Evolutionary conservation across 2,113 vertebrate genomes (phyloP).

Genomic region (Campylorhamphus procurvoides): DNA sequence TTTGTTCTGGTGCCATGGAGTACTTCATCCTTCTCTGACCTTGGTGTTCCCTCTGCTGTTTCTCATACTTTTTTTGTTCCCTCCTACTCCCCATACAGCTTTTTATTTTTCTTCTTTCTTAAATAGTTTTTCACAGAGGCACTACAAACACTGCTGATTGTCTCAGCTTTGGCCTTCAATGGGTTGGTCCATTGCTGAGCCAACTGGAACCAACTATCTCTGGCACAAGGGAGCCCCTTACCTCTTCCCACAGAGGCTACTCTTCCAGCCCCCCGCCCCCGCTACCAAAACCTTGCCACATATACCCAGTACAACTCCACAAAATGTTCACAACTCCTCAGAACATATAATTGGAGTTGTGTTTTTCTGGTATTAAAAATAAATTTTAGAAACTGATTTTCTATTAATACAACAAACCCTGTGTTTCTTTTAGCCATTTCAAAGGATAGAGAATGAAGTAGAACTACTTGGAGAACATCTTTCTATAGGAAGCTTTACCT

Average conservation of each 20-base stretch:
- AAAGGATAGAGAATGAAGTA: slow-evolving; percentile 94
- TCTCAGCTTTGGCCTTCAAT: neutral
- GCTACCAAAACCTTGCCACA: neutral
- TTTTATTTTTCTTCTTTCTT: neutral
- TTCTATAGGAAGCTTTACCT: slow-evolving; percentile 87
- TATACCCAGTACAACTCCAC: neutral
- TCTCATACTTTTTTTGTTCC: neutral
- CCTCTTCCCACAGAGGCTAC: neutral
- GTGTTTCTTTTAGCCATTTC: slow-evolving; percentile 80
- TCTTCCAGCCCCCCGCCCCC: neutral
- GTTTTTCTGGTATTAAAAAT: neutral
- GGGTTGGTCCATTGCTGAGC: neutral
- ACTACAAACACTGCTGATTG: neutral
- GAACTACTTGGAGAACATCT: slow-evolving; percentile 91
- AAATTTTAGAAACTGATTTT: neutral
- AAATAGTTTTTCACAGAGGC: neutral
- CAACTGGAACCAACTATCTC: neutral
- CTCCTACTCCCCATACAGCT: neutral
- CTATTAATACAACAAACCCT: neutral
- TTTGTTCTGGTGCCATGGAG: neutral
- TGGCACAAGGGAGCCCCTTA: neutral
- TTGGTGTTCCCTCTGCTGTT: too few species aligned
- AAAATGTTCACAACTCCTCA: neutral
- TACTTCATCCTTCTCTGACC: neutral
- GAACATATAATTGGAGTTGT: neutral